Percentiles rank a stretch among this genome's conserved stretches.
These are phyloP conservation scores for Epirrhoe tristata DNA, from an alignment of 2,888 invertebrate genomes.

Conservation along the genomic window DNA sequence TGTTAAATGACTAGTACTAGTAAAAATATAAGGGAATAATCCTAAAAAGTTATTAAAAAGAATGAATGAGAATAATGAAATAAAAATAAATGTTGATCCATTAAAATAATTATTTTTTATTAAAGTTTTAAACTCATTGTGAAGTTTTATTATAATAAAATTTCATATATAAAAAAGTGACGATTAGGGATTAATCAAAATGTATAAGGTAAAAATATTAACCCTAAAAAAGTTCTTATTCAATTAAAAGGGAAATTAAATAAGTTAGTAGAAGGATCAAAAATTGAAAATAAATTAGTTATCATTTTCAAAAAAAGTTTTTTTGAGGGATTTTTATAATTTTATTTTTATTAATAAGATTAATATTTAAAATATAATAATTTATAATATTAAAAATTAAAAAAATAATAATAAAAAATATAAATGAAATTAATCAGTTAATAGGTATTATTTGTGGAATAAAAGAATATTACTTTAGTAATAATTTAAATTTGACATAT, in stretches of 20 bases:
- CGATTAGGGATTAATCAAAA: constrained; percentile 85
- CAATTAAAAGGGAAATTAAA: constrained; percentile 85
- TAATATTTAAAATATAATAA: constrained; percentile 74
- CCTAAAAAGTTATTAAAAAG: constrained; percentile 89
- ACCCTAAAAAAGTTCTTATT: constrained; percentile 82
- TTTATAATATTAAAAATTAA: constrained; percentile 82
- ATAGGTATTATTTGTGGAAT: constrained; percentile 89
- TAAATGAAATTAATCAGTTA: constrained; percentile 80
- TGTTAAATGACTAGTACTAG: constrained; percentile 87
- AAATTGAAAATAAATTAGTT: constrained; percentile 88
- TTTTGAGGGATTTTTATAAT: constrained; percentile 55
- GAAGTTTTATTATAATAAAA: constrained; percentile 73
- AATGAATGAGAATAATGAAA: constrained; percentile 85
- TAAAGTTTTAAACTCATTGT: constrained; percentile 86
- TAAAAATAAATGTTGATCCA: constrained; percentile 84
- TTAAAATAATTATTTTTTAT: constrained; percentile 72
- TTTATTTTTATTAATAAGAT: constrained; percentile 54
- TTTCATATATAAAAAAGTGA: constrained; percentile 77
- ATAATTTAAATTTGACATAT: constrained; percentile 89
- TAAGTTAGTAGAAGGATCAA: constrained; percentile 86
- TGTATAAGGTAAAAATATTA: constrained; percentile 79
- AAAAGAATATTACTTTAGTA: constrained; percentile 85
- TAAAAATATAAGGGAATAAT: constrained; percentile 90
- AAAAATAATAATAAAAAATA: constrained; percentile 71
- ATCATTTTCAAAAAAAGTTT: constrained; percentile 86